A percentile compares a stretch with the other conserved stretches of the same genome.
phyloP scores from a whole-genome alignment of 92 coral and sea anemone species.

The Zoanthus gigantus region DNA sequence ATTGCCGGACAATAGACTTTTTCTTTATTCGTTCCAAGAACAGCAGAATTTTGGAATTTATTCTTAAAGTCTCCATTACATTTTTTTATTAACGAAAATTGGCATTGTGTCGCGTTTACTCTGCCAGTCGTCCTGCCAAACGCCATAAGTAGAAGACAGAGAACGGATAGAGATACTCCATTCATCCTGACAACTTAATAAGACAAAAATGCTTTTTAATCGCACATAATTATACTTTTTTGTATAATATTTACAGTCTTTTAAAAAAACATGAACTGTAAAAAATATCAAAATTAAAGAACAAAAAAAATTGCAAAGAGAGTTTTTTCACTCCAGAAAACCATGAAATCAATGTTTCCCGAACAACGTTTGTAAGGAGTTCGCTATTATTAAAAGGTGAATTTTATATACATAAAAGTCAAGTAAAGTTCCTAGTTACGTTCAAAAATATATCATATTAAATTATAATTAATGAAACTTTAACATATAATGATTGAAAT shows the following conservation, averaged over 20 bases:
- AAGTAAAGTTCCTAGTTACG: too few relatives aligned
- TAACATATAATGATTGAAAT: too few relatives aligned
- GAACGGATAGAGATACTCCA: slow-evolving; percentile 1
- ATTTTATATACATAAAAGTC: too few relatives aligned
- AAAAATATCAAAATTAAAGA: too few relatives aligned
- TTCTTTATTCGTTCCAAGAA: not conserved
- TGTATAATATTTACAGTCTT: not conserved
- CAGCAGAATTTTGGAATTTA: not conserved
- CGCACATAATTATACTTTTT: not conserved
- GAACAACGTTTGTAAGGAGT: too few relatives aligned
- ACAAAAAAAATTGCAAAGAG: too few relatives aligned
- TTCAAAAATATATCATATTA: too few relatives aligned
- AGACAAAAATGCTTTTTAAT: not conserved
- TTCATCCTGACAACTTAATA: slow-evolving; percentile 33
- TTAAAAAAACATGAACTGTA: too few relatives aligned
- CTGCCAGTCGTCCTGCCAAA: not conserved
- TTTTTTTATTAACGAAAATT: slow-evolving; percentile 20
- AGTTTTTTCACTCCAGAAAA: too few relatives aligned
- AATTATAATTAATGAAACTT: too few relatives aligned
- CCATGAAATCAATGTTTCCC: too few relatives aligned
- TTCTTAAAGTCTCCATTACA: slow-evolving; percentile 25
- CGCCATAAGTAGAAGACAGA: slow-evolving; percentile 7
- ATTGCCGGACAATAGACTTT: slow-evolving; percentile 37
- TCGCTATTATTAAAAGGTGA: too few relatives aligned
- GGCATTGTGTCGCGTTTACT: not conserved